Evolutionary conservation across 2,888 invertebrate species (phyloP).

Genomic region (Lithodes maja): DNA sequence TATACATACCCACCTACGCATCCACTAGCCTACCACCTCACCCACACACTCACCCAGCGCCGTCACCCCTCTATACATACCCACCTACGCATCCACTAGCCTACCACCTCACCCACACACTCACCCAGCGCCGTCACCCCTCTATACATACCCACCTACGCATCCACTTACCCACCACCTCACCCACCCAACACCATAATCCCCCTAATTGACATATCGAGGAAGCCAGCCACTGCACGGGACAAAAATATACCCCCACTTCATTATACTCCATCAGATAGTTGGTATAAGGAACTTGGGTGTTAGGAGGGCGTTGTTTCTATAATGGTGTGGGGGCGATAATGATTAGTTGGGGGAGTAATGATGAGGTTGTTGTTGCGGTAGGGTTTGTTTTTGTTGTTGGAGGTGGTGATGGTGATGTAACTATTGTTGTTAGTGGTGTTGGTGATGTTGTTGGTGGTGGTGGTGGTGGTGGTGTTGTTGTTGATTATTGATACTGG

Average conservation of each 20-base stretch:
- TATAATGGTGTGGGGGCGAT: no score
- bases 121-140: background rate
- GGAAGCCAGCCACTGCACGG: conserved; percentile 42
- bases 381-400: no score
- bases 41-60: background rate
- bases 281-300: conserved; percentile 36
- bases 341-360: no score
- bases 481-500: no score
- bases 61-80: background rate
- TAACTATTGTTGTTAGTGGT: no score
- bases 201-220: conserved; percentile 51
- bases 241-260: conserved; percentile 31
- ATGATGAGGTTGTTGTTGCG: no score
- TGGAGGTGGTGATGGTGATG: no score
- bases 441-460: no score
- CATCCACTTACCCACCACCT: background rate
- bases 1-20: background rate
- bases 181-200: conserved; percentile 40
- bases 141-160: background rate
- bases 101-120: background rate
- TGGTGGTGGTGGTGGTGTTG: no score
- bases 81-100: background rate
- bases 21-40: background rate
- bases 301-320: background rate
- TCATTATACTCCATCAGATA: conserved; percentile 32